phyloP scores from a whole-genome alignment of 2,113 vertebrate genomes.

The Patagioenas fasciata region DNA sequence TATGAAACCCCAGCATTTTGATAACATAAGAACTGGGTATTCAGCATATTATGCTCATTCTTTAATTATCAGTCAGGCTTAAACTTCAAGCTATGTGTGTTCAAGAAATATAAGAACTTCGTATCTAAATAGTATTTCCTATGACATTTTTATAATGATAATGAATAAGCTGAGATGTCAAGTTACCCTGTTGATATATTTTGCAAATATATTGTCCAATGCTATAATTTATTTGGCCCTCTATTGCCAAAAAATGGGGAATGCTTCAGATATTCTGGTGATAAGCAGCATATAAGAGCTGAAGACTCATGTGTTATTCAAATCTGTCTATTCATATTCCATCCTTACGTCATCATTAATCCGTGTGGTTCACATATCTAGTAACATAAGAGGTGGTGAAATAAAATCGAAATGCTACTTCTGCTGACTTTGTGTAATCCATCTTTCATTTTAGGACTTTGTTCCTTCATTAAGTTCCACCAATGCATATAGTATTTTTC shows the following conservation, averaged over 20 bases:
- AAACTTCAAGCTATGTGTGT: background rate
- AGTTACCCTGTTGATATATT: background rate
- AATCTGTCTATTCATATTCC: background rate
- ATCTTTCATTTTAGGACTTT: background rate
- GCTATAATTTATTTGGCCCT: background rate
- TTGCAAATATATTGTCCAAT: background rate
- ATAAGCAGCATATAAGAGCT: background rate
- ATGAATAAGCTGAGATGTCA: background rate
- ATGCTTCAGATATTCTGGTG: background rate
- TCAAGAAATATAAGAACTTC: background rate
- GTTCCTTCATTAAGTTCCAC: background rate
- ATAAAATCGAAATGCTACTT: background rate
- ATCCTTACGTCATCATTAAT: background rate
- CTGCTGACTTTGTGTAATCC: background rate
- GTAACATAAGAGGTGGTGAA: background rate
- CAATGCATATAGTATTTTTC: background rate
- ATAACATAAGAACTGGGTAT: background rate
- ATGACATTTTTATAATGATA: background rate
- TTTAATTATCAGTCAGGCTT: background rate
- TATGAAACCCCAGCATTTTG: background rate
- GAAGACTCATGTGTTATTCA: background rate
- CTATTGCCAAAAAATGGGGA: background rate
- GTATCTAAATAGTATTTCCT: background rate
- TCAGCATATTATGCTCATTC: background rate
- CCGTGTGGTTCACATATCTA: background rate